Evolutionary conservation across 2,113 vertebrate species (phyloP).

Genomic region (Scophthalmus maximus): DNA sequence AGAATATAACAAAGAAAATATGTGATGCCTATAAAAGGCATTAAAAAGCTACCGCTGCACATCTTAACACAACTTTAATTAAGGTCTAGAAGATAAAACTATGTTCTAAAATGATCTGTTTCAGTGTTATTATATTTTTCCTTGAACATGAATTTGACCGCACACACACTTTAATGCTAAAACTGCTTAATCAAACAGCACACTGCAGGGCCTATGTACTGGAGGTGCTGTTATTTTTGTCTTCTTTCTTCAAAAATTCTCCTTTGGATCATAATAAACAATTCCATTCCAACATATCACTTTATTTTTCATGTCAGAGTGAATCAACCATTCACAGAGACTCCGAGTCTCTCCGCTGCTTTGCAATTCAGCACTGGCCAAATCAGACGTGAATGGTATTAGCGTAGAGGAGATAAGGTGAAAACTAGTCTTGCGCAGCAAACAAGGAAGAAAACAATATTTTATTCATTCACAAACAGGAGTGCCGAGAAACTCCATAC

Average conservation of each 20-base stretch:
- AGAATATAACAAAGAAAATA: too few species aligned
- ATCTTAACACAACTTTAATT: too few species aligned
- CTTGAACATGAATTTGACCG: neutral
- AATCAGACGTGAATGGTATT: conserved; percentile 56
- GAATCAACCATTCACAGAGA: conserved; percentile 31
- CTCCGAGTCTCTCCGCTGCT: conserved; percentile 20
- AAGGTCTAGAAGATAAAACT: too few species aligned
- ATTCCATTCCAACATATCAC: conserved; percentile 22
- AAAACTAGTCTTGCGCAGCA: conserved; percentile 38
- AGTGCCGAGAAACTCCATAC: conserved; percentile 17
- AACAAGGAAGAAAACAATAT: conserved; percentile 53
- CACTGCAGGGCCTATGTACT: neutral
- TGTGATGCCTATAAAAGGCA: too few species aligned
- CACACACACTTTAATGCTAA: too few species aligned
- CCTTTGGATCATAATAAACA: conserved; percentile 18
- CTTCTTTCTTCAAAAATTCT: neutral
- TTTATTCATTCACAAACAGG: conserved; percentile 50
- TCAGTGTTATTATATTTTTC: too few species aligned
- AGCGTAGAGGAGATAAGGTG: conserved; percentile 51
- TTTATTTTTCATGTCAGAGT: conserved; percentile 34
- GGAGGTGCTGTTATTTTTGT: neutral
- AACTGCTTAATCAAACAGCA: too few species aligned
- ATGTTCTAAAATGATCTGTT: too few species aligned
- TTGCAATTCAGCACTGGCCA: conserved; percentile 55
- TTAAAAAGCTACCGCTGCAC: too few species aligned